These are phyloP conservation scores for Drosophila borborema DNA, from an alignment of 2,888 invertebrate species.

Conservation along the genomic window DNA sequence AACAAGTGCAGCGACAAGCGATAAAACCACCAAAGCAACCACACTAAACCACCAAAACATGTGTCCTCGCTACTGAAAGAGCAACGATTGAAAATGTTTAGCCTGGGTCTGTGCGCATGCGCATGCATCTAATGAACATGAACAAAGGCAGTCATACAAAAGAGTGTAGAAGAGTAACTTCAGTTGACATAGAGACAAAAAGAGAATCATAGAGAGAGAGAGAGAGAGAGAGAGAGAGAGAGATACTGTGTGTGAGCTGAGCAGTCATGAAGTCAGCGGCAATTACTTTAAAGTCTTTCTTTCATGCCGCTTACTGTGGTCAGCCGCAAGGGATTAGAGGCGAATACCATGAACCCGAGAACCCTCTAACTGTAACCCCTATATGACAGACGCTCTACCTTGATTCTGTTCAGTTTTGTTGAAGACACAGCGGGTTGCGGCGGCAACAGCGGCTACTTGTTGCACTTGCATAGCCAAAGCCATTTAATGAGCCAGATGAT, in stretches of 20 bases:
- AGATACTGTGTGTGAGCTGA: slow-evolving; percentile 1
- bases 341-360: slow-evolving; percentile 5
- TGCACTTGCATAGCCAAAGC: slow-evolving; percentile 60
- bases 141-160: slow-evolving; percentile 28
- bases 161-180: slow-evolving; percentile 1
- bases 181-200: slow-evolving; percentile 35
- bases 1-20: slow-evolving; percentile 26
- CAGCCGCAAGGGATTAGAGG: slow-evolving; percentile 55
- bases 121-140: slow-evolving; percentile 51
- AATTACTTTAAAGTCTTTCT: slow-evolving; percentile 69
- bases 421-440: slow-evolving; percentile 63
- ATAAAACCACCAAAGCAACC: slow-evolving; percentile 15
- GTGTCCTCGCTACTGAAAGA: slow-evolving; percentile 38
- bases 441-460: slow-evolving; percentile 15
- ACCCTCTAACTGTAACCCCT: slow-evolving; percentile 17
- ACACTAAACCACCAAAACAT: slow-evolving; percentile 24
- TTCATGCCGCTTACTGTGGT: slow-evolving; percentile 58
- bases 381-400: not conserved
- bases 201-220: not conserved
- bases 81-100: slow-evolving; percentile 13
- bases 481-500: slow-evolving; percentile 75
- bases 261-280: slow-evolving; percentile 78
- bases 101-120: slow-evolving; percentile 5
- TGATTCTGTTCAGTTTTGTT: slow-evolving; percentile 29
- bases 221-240: slow-evolving; percentile 7